Base-by-base conservation (phyloP, 2,113 vertebrate species). In the Heliornis fulica region DNA sequence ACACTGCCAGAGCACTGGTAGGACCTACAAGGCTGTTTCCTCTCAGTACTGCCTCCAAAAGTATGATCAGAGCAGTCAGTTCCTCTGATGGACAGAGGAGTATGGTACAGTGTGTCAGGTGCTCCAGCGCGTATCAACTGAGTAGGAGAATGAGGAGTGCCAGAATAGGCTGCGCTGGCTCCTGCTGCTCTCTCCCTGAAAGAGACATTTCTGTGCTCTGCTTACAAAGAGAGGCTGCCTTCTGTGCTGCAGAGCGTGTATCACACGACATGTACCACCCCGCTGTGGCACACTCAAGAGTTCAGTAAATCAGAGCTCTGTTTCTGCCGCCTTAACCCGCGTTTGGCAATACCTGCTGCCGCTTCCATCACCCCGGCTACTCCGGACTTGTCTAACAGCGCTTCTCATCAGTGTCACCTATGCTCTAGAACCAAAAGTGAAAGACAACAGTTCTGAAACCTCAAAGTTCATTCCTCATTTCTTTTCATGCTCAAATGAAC, bases 341-440 rank as follows among this genome's bases (percentile, higher is more conserved):
- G 72, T 82, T 82, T 87, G 85, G 74, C 70, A 77, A 41, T 85
- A 74, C 66, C 16, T 61, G 93, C 86, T 83, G 28, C 56, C 65
- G 88, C 75, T 90, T 66, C 80, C 80, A 81, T 70, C 83, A 81
- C 51, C 83, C 18, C 11, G 14, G 93, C 53, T 25, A 56, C 32
- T 50, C 74, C 70, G 32, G 76, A 68, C 40, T n/a, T n/a, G n/a
- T n/a, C n/a, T n/a, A n/a, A n/a, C 51, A 80, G 60, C 76, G 54
- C 40, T 77, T 81, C 60, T 78, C 51, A 88, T 78, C 75, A 90
- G 38, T 74, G 40, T 91, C 79, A 91, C 23, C 43, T 86, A 80
- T 90, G 76, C 83, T 94, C 90, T 91, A 64, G 60, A 92, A 92
- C 88, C 86, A 56, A n/a, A 92, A 80, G 50, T 64, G 72, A 83